Evolutionary conservation across 1,140 invertebrate species (phyloP), one percentile per base, ranked within the genome.

Genomic region (Hyphantria cunea): DNA sequence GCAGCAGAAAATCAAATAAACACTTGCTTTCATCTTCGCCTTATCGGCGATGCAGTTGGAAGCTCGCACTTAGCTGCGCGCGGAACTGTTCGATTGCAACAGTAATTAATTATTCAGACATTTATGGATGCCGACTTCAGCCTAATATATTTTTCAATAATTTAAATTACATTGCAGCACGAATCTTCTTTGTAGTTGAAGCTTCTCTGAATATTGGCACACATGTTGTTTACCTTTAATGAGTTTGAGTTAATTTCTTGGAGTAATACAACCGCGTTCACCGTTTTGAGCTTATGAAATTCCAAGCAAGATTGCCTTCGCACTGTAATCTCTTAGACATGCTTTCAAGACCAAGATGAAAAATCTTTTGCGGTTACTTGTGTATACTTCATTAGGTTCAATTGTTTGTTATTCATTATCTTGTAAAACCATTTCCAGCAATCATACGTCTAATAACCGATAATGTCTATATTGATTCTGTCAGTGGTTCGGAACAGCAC

Each of bases 1-100:
- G 64, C 65, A 72, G 74, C 78, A 79, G 84, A 83, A 88, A 86
- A 87, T 85, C 84, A 87, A 88, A 90, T 90, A 90, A 90, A 89
- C 87, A 87, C 79, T 78, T 74, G 79, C 83, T 89, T 89, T 87
- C 82, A 89, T 90, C 83, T 88, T 78, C 78, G 82, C 78, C 82
- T 84, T 84, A 88, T 86, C 82, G 80, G 76, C 78, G 82, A 86
- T 90, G 85, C 85, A 88, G 83, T 86, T 80, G 76, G 77, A 78
- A 84, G 82, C 84, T 86, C 86, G 83, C 80, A 84, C 80, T 87
- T 80, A 79, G 75, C 73, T 75, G 55, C 32, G 68, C 82, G 76
- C 71, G 77, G 72, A 74, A 82, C 76, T 85, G 82, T 81, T 84
- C 76, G 70, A 61, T 75, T 53, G 66, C 67, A 56, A 68, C 69